Evolutionary conservation across 2,888 invertebrate genomes (phyloP).

Genomic region (Drosophila helvetica): DNA sequence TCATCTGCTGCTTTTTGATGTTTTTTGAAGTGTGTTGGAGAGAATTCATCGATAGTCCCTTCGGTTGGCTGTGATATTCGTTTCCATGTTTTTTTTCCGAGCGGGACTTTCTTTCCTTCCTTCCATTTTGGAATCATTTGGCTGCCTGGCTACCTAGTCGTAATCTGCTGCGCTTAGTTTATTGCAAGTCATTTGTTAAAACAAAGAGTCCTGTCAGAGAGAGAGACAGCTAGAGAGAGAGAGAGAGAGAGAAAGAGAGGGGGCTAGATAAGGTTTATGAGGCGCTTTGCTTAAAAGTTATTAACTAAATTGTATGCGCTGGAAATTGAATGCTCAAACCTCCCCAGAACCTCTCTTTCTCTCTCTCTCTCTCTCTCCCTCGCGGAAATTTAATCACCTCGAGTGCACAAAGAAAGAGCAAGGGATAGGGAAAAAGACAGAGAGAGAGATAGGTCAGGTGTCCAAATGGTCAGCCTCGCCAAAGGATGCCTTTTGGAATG

Average conservation of each 20-base stretch:
- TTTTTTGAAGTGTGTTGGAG: background rate
- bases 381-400: conserved; percentile 63
- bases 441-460: conserved; percentile 22
- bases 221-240: background rate
- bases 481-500: conserved; percentile 16
- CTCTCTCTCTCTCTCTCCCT: conserved; percentile 27
- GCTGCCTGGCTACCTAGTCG: conserved; percentile 34
- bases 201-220: conserved; percentile 47
- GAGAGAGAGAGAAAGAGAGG: background rate
- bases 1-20: too few relatives aligned
- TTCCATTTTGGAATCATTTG: conserved; percentile 18
- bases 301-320: conserved; percentile 69
- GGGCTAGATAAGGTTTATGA: conserved; percentile 50
- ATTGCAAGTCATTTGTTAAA: conserved; percentile 69
- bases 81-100: background rate
- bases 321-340: conserved; percentile 53
- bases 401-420: conserved; percentile 30
- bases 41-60: background rate
- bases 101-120: background rate
- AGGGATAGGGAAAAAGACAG: background rate
- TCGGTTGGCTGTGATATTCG: background rate
- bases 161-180: conserved; percentile 72
- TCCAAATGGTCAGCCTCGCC: conserved; percentile 25
- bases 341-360: background rate
- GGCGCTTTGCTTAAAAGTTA: conserved; percentile 68